Evolutionary conservation across 2,113 vertebrate genomes (phyloP).

Genomic region (Rhynchomys soricoides): DNA sequence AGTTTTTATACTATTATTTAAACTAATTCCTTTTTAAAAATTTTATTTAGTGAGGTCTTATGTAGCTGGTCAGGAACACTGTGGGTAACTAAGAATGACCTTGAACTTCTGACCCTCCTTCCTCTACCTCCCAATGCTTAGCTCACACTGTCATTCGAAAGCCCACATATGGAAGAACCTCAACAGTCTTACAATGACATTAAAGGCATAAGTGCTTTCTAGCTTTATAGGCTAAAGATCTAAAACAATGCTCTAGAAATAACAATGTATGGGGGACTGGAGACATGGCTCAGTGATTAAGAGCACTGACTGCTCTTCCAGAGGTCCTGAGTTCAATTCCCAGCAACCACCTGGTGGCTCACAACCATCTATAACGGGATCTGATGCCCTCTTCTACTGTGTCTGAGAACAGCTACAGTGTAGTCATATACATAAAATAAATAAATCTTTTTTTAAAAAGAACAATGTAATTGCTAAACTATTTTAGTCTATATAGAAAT

Average conservation of each 20-base stretch:
- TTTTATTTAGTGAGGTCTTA: not conserved
- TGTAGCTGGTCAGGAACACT: no score
- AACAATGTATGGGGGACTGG: not conserved
- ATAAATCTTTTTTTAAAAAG: not conserved
- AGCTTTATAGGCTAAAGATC: slow-evolving; percentile 12
- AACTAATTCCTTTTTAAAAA: not conserved
- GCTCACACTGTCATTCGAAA: not conserved
- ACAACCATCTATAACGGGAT: no score
- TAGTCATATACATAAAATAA: no score
- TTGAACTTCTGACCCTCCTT: not conserved
- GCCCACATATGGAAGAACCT: not conserved
- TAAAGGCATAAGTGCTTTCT: not conserved
- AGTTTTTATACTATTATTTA: not conserved
- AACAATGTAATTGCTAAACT: slow-evolving; percentile 51
- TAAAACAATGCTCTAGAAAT: slow-evolving; percentile 31
- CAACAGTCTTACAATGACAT: not conserved
- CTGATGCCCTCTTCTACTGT: no score
- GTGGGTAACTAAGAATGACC: not conserved
- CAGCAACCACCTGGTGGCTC: no score
- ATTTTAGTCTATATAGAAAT: slow-evolving; percentile 60
- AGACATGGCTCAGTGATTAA: no score
- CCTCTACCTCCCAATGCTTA: not conserved
- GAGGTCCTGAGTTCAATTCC: no score
- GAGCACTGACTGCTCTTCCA: no score
- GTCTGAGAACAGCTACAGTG: no score